Conservation (phyloP, 1,140 invertebrate species). For the Monochamus saltuarius region DNA sequence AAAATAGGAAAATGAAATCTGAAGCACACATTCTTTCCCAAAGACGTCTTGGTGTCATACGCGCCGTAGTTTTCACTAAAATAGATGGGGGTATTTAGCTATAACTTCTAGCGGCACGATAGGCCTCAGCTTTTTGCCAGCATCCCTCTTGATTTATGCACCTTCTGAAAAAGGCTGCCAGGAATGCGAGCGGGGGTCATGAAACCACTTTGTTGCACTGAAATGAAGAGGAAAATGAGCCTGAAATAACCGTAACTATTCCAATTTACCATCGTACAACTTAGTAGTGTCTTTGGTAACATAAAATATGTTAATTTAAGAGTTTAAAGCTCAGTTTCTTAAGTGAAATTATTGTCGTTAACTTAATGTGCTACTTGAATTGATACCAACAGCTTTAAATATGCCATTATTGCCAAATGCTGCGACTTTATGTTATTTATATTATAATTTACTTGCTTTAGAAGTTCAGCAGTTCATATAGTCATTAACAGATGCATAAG, state of each 20-base stretch:
- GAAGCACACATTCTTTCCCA: too few species aligned
- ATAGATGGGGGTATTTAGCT: slow-evolving; percentile 4
- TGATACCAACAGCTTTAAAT: background rate
- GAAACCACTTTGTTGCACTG: slow-evolving; percentile 12
- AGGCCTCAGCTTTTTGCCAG: background rate
- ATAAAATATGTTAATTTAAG: slow-evolving; percentile 7
- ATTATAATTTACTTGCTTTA: slow-evolving; percentile 7
- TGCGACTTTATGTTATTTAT: slow-evolving; percentile 9
- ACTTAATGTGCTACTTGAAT: background rate
- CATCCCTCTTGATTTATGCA: slow-evolving; percentile 11
- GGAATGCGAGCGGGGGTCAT: slow-evolving; percentile 6
- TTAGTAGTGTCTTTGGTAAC: slow-evolving; percentile 1
- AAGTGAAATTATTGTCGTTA: background rate
- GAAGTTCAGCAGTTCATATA: slow-evolving; percentile 2
- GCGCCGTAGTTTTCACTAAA: background rate
- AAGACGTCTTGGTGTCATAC: background rate
- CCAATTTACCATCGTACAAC: background rate
- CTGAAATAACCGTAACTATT: slow-evolving; percentile 3
- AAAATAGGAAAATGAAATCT: too few species aligned
- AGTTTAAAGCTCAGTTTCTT: background rate
- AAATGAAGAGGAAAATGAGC: slow-evolving; percentile 12
- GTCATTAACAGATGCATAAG: slow-evolving; percentile 9
- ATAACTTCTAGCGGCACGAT: background rate
- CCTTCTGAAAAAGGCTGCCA: slow-evolving; percentile 2
- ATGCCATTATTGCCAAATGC: slow-evolving; percentile 8